Base-by-base conservation (phyloP, 2,113 vertebrate species). In the Colossoma macropomum region DNA sequence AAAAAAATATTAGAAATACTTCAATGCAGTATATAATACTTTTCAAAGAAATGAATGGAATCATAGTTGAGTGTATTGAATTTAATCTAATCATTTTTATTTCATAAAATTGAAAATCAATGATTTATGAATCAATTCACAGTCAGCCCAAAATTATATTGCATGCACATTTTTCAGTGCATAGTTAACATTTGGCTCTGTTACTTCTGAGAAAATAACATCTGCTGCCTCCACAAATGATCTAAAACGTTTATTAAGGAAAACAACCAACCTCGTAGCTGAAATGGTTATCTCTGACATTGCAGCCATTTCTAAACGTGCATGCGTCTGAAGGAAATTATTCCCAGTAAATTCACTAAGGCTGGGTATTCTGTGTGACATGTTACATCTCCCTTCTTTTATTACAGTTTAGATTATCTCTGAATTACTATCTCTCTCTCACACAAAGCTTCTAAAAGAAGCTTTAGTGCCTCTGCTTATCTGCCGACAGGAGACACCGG, bases 371-470 rank as follows among this genome's bases (percentile, higher is more conserved):
- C 21, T 76, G 19, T 32, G 32, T 38, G 54, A n/a, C 17, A 34
- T 0, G 8, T 56, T 25, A 21, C 19, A 1, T 23, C 19, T 34
- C 76, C 13, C 54, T 59, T 75, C 76, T 62, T 71, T 79, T 79
- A 80, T 84, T 86, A 83, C 54, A 66, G 80, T 77, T 71, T 62
- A 65, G 45, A 70, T 79, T 45, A 75, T 32, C 21, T 75, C 75
- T 50, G 72, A 80, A 85, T 73, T 60, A 63, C 69, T 80, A n/a
- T 10, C 70, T 68, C 63, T 11, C 54, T 7, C 65, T 74, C 16
- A 15, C 59, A 77, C 72, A 69, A 72, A 68, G 86, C 69, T 30
- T 28, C 77, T 77, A 75, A 70, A 79, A 28, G 54, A 63, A 59
- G 16, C 60, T 79, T 81, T 79, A 80, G 68, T 41, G 71, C 79